These are phyloP conservation scores for Cranoglanis bouderius DNA, from an alignment of 2,113 vertebrate genomes.

Conservation along the genomic window DNA sequence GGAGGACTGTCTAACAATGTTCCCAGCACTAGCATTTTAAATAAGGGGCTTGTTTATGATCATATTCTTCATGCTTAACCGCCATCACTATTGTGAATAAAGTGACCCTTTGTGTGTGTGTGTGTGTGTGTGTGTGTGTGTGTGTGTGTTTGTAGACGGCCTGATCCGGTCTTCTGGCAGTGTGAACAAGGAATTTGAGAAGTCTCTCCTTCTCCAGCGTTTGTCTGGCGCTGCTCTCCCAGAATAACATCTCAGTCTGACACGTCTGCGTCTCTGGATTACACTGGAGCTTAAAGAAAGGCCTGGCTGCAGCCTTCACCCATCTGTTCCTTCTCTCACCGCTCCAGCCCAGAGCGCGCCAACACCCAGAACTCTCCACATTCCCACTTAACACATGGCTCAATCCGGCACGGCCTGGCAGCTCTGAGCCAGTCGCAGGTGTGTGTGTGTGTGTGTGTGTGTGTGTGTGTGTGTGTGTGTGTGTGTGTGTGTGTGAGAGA, in stretches of 20 bases:
- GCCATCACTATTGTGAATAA: neutral
- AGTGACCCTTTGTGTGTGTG: neutral
- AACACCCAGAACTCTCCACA: neutral
- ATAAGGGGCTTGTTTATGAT: neutral
- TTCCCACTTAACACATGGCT: slow-evolving; percentile 1
- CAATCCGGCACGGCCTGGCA: neutral
- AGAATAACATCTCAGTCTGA: slow-evolving; percentile 45
- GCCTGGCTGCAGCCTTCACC: slow-evolving; percentile 10
- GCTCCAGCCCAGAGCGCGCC: neutral
- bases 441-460: neutral
- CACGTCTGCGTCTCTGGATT: slow-evolving; percentile 9
- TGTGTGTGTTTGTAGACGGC: neutral
- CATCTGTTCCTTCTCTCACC: slow-evolving; percentile 3
- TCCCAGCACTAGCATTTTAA: neutral
- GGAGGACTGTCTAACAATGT: neutral
- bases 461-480: neutral
- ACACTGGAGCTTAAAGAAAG: slow-evolving; percentile 24
- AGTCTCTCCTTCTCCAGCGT: slow-evolving; percentile 2
- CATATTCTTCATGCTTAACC: neutral
- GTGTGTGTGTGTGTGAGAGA: neutral
- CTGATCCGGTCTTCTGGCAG: slow-evolving; percentile 32
- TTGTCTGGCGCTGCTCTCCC: slow-evolving; percentile 23
- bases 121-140: neutral
- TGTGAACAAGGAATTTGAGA: neutral
- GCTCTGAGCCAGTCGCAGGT: neutral